Evolutionary conservation across 1,140 invertebrate species (phyloP).

Genomic region (Magallana ariakensis): DNA sequence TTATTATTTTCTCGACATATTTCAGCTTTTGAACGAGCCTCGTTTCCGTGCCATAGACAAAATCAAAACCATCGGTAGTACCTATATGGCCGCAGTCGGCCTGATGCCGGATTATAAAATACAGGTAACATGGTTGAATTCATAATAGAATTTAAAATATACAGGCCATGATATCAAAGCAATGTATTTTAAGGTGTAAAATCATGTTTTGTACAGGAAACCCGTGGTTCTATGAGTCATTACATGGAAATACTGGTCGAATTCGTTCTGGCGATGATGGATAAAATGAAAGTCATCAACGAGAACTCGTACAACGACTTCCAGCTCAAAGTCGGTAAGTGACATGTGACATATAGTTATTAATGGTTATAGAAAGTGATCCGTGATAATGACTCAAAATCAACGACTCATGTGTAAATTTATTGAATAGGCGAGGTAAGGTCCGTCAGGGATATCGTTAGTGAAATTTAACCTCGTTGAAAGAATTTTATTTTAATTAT

Average conservation of each 20-base stretch:
- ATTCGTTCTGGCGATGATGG: conserved; percentile 84
- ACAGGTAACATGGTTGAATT: conserved; percentile 64
- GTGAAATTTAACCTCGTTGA: too few relatives aligned
- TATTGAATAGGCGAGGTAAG: too few relatives aligned
- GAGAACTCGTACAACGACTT: conserved; percentile 78
- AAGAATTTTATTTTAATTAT: too few relatives aligned
- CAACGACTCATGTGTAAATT: too few relatives aligned
- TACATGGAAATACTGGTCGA: conserved; percentile 83
- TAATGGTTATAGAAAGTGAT: too few relatives aligned
- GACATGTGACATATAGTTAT: too few relatives aligned
- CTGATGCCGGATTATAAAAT: conserved; percentile 80
- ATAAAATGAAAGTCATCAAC: conserved; percentile 80
- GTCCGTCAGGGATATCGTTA: too few relatives aligned
- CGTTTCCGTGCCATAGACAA: conserved; percentile 93
- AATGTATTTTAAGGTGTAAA: too few relatives aligned
- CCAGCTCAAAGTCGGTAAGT: conserved; percentile 82
- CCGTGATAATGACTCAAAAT: too few relatives aligned
- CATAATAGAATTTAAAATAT: too few relatives aligned
- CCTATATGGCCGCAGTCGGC: conserved; percentile 97
- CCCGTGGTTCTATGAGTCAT: conserved; percentile 68
- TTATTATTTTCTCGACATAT: conserved; percentile 24
- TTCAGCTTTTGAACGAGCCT: conserved; percentile 73
- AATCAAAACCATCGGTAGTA: conserved; percentile 98
- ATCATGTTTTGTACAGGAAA: conserved; percentile 60
- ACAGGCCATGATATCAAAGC: too few relatives aligned